Conservation (phyloP, 2,113 vertebrate species). For the Xiphophorus hellerii region DNA sequence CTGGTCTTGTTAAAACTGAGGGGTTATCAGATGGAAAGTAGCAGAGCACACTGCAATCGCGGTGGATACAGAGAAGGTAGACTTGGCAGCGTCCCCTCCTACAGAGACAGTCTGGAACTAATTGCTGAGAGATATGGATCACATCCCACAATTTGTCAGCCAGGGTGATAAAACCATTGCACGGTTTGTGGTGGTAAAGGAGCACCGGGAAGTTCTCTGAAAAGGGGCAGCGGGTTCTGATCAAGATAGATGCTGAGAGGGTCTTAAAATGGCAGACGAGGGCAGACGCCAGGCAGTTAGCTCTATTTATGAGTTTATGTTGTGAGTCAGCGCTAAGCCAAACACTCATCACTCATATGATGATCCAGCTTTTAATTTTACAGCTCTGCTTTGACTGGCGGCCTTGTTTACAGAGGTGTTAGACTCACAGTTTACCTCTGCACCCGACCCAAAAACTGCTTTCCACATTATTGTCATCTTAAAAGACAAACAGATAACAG, state of each 20-base stretch:
- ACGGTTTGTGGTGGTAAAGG: slow-evolving; percentile 42
- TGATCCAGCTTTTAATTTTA: slow-evolving; percentile 52
- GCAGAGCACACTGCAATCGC: slow-evolving; percentile 45
- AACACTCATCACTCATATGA: slow-evolving; percentile 58
- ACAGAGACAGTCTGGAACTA: slow-evolving; percentile 75
- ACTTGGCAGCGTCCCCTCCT: slow-evolving; percentile 61
- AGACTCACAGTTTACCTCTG: slow-evolving; percentile 21
- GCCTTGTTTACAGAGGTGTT: slow-evolving; percentile 35
- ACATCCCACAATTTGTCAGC: slow-evolving; percentile 85
- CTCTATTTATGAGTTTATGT: slow-evolving; percentile 72
- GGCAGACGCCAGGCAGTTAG: slow-evolving; percentile 52
- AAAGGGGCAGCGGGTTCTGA: slow-evolving; percentile 53
- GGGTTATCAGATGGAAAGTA: slow-evolving; percentile 69
- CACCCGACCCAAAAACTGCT: slow-evolving; percentile 30
- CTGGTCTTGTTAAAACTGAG: slow-evolving; percentile 55
- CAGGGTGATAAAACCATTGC: slow-evolving; percentile 75
- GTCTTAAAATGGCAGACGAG: slow-evolving; percentile 66
- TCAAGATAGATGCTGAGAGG: slow-evolving; percentile 74
- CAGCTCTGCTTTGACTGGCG: slow-evolving; percentile 24
- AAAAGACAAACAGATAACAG: slow-evolving; percentile 50
- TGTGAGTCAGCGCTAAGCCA: slow-evolving; percentile 69
- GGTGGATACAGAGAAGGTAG: slow-evolving; percentile 52
- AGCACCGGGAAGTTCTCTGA: slow-evolving; percentile 48
- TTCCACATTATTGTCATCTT: slow-evolving; percentile 60
- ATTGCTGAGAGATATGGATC: slow-evolving; percentile 83